phyloP scores from a whole-genome alignment of 30 jellyfish, hydroid and myxozoan species.

The Phacellophora camtschatica region DNA sequence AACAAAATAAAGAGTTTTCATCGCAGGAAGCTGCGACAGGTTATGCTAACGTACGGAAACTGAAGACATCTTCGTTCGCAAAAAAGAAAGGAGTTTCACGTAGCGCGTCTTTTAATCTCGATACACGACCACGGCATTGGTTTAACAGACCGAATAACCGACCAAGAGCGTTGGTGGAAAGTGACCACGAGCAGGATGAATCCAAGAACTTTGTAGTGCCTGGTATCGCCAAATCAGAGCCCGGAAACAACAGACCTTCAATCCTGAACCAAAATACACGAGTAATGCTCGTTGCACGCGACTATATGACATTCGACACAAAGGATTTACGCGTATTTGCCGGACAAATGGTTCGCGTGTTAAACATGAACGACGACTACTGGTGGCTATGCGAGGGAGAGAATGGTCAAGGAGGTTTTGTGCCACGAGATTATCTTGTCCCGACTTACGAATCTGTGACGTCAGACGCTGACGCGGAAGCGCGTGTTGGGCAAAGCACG shows the following conservation, averaged over 20 bases:
- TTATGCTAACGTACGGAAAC: conserved; percentile 66
- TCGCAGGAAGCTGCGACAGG: conserved; percentile 45
- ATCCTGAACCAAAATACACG: not conserved
- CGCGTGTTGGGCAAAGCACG: not conserved
- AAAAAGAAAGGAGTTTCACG: conserved; percentile 22
- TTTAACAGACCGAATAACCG: not conserved
- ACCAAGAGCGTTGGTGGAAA: conserved; percentile 45
- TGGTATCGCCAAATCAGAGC: not conserved
- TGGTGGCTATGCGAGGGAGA: conserved; percentile 73
- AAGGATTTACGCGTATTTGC: conserved; percentile 45
- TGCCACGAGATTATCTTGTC: conserved; percentile 25
- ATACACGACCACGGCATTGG: conserved; percentile 5
- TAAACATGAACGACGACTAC: conserved; percentile 3
- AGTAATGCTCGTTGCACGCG: conserved; percentile 26
- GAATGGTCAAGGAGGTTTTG: conserved; percentile 64
- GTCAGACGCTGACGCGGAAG: too few relatives aligned
- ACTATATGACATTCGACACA: conserved; percentile 11
- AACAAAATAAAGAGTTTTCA: not conserved
- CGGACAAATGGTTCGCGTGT: conserved; percentile 66
- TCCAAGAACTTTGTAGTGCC: not conserved
- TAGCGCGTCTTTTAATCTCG: conserved; percentile 52
- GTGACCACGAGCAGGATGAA: conserved; percentile 21
- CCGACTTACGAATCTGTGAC: not conserved
- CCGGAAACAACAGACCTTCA: not conserved
- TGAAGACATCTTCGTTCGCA: conserved; percentile 16